Percentiles rank a stretch among this genome's conserved stretches.
Conservation (phyloP, 2,888 invertebrate species). For the Metopia argyrocephala region DNA sequence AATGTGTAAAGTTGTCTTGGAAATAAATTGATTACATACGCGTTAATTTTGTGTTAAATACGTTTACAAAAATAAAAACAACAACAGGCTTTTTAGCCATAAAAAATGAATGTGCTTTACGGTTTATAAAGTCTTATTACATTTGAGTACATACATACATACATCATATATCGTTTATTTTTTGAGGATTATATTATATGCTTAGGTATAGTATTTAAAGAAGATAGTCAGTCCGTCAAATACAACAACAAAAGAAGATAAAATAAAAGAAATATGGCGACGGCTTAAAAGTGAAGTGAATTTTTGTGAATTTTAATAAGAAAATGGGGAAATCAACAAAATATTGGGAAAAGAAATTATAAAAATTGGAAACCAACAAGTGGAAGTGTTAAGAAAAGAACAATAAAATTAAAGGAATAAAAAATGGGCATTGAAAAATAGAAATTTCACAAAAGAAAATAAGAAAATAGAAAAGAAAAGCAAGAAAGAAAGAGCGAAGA, state of each 20-base stretch:
- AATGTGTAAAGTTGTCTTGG: slow-evolving; percentile 50
- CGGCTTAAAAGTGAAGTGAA: slow-evolving; percentile 33
- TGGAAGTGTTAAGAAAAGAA: too few relatives aligned
- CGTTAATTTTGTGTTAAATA: background rate
- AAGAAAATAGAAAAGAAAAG: background rate
- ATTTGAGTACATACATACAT: too few relatives aligned
- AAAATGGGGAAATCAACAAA: too few relatives aligned
- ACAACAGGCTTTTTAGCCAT: background rate
- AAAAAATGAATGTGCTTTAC: slow-evolving; percentile 34
- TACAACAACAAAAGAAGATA: background rate
- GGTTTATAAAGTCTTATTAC: slow-evolving; percentile 23
- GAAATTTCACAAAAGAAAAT: slow-evolving; percentile 3
- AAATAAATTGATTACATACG: slow-evolving; percentile 12
- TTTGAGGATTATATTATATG: slow-evolving; percentile 58
- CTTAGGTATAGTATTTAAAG: background rate
- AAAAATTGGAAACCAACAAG: too few relatives aligned
- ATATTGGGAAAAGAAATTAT: too few relatives aligned
- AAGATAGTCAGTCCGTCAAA: background rate
- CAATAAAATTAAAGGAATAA: slow-evolving; percentile 13
- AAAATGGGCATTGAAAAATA: too few relatives aligned
- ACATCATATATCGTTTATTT: too few relatives aligned
- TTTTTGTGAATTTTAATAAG: background rate
- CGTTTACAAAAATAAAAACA: background rate
- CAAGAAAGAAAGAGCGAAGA: background rate
- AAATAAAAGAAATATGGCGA: slow-evolving; percentile 45